phyloP scores from a whole-genome alignment of 1,140 invertebrate species.

The Diplogasteroides magnus region DNA sequence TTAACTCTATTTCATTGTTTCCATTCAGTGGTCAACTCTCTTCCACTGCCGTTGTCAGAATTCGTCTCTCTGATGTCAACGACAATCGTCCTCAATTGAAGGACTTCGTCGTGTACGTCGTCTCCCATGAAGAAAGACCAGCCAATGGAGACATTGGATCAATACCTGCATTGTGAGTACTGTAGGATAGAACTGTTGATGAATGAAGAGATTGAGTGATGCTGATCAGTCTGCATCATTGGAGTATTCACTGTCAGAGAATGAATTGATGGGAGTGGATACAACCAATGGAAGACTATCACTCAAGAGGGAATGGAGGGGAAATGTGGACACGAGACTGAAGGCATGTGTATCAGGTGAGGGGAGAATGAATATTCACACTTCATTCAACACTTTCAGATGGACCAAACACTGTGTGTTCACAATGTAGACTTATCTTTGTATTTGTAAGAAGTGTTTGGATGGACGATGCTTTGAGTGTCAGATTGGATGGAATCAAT shows the following conservation, averaged over 20 bases:
- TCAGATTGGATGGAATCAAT: constrained; percentile 85
- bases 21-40: constrained; percentile 47
- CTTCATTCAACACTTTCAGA: constrained; percentile 55
- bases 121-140: constrained; percentile 37
- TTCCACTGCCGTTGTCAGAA: constrained; percentile 44
- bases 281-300: constrained; percentile 34
- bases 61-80: constrained; percentile 50
- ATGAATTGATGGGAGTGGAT: constrained; percentile 46
- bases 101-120: constrained; percentile 44
- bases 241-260: constrained; percentile 46
- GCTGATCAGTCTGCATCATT: constrained; percentile 53
- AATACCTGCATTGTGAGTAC: constrained; percentile 50
- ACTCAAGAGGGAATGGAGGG: constrained; percentile 73
- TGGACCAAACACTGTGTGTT: constrained; percentile 60
- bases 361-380: constrained; percentile 24
- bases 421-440: constrained; percentile 63
- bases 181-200: neutral
- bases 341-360: constrained; percentile 82
- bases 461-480: constrained; percentile 87
- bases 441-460: constrained; percentile 83
- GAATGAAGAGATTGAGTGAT: constrained; percentile 38
- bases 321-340: constrained; percentile 84
- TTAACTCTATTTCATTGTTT: constrained; percentile 2
- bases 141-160: constrained; percentile 34
- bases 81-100: constrained; percentile 49